Evolutionary conservation across 2,888 invertebrate species (phyloP).

Genomic region (Caenorhabditis panamensis): DNA sequence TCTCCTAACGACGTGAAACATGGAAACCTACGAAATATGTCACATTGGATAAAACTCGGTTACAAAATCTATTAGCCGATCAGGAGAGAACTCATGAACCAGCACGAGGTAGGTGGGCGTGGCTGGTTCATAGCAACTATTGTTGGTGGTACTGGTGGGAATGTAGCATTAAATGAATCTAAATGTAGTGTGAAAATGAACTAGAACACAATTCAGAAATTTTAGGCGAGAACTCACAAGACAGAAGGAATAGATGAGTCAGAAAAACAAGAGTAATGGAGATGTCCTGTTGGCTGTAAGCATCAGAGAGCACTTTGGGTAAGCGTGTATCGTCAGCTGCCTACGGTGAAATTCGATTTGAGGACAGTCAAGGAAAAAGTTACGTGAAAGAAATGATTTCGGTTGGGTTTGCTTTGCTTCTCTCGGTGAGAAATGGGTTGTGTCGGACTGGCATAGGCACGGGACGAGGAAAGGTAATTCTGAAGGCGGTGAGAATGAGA

Average conservation of each 20-base stretch:
- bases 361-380: too few relatives aligned
- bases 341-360: too few relatives aligned
- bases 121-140: background rate
- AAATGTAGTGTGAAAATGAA: conserved; percentile 26
- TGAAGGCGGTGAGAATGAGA: conserved; percentile 45
- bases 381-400: too few relatives aligned
- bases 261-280: background rate
- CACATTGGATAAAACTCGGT: conserved; percentile 2
- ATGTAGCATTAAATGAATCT: conserved; percentile 24
- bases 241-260: conserved; percentile 1
- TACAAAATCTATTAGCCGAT: background rate
- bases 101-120: conserved; percentile 2
- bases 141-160: conserved; percentile 5
- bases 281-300: too few relatives aligned
- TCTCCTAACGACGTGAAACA: background rate
- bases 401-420: too few relatives aligned
- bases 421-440: conserved; percentile 14
- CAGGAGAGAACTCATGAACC: background rate
- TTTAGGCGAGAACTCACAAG: background rate
- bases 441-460: background rate
- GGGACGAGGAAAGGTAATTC: conserved; percentile 35
- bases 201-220: conserved; percentile 4
- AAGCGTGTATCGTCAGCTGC: too few relatives aligned
- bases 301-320: too few relatives aligned
- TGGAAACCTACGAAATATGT: conserved; percentile 10